Evolutionary conservation across 2,888 invertebrate genomes (phyloP).

Genomic region (Chaitophorus viminalis): DNA sequence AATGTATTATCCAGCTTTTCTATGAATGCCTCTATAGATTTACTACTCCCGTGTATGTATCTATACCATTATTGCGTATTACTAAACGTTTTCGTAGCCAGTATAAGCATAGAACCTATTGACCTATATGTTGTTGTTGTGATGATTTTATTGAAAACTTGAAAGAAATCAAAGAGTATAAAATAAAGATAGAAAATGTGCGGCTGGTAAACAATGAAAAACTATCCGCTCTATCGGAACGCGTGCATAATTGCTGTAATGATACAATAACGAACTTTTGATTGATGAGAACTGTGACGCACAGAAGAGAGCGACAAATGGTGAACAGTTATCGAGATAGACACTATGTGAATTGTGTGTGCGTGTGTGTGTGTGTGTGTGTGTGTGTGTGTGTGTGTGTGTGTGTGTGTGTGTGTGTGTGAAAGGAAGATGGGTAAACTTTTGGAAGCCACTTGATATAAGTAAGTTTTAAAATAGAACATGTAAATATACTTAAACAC

Average conservation of each 20-base stretch:
- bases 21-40: too few relatives aligned
- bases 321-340: neutral
- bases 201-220: slow-evolving; percentile 23
- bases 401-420: too few relatives aligned
- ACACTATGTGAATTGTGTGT: neutral
- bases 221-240: slow-evolving; percentile 20
- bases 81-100: too few relatives aligned
- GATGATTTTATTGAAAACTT: neutral
- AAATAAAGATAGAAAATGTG: neutral
- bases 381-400: too few relatives aligned
- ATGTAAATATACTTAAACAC: neutral
- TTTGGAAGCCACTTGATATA: slow-evolving; percentile 32
- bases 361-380: too few relatives aligned
- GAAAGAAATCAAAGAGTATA: neutral
- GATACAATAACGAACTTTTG: slow-evolving; percentile 37
- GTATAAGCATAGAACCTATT: too few relatives aligned
- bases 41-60: too few relatives aligned
- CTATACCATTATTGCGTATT: too few relatives aligned
- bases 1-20: too few relatives aligned
- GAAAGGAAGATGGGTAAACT: neutral
- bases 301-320: neutral
- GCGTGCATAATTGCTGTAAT: slow-evolving; percentile 6
- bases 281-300: slow-evolving; percentile 21
- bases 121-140: too few relatives aligned
- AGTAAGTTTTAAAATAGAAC: slow-evolving; percentile 23